A percentile compares a stretch with the other conserved stretches of the same genome.
Conservation (phyloP, 1,140 invertebrate species). For the Rhagoletis zephyria region DNA sequence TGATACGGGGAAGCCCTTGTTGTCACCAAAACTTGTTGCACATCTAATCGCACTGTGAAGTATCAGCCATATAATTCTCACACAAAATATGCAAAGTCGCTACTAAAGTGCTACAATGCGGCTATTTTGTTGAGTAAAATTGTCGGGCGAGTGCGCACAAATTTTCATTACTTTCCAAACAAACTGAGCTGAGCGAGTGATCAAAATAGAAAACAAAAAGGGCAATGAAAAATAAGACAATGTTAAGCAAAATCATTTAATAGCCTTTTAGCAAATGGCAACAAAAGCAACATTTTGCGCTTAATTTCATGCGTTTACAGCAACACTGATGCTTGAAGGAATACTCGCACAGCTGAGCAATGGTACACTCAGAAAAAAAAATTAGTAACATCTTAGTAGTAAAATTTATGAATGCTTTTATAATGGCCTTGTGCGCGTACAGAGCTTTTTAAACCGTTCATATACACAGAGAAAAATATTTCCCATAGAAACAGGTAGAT, state of each 20-base stretch:
- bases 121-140: not conserved
- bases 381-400: too few species aligned
- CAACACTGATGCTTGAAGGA: not conserved
- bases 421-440: too few species aligned
- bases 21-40: too few species aligned
- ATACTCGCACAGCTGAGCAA: not conserved
- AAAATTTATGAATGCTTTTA: too few species aligned
- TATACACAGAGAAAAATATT: too few species aligned
- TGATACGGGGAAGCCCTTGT: too few species aligned
- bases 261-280: slow-evolving; percentile 45
- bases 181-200: not conserved
- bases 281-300: slow-evolving; percentile 24
- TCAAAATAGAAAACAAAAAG: slow-evolving; percentile 17
- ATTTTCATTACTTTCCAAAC: slow-evolving; percentile 1
- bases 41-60: too few species aligned
- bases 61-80: not conserved
- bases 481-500: too few species aligned
- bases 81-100: not conserved
- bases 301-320: slow-evolving; percentile 17
- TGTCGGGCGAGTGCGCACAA: not conserved
- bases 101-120: slow-evolving; percentile 13
- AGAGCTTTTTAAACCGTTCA: too few species aligned
- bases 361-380: not conserved
- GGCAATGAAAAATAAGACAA: slow-evolving; percentile 8
- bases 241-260: slow-evolving; percentile 35